These are phyloP conservation scores for Gila robusta DNA, from an alignment of 2,797 vertebrate species.

Conservation along the genomic window DNA sequence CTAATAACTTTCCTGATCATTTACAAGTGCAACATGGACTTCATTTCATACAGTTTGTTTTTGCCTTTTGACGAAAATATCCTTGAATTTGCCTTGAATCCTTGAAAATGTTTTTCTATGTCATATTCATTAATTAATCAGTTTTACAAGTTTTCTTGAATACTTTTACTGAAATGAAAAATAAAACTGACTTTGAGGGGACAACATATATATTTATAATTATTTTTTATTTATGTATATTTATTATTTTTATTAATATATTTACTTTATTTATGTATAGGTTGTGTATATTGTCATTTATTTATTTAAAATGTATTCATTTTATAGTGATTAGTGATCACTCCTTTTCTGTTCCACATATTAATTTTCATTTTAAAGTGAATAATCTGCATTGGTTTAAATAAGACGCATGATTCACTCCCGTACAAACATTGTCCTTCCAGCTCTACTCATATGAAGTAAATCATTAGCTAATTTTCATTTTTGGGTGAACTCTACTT, in stretches of 20 bases:
- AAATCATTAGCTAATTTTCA: neutral
- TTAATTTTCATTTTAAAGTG: neutral
- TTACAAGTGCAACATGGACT: neutral
- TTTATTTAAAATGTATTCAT: neutral
- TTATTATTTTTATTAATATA: neutral
- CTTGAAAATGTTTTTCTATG: too few species aligned
- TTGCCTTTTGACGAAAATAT: neutral
- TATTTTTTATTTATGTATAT: neutral
- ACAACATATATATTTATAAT: neutral
- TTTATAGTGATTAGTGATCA: neutral
- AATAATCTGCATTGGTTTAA: neutral
- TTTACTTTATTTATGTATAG: neutral
- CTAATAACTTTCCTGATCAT: neutral
- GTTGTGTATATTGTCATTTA: neutral
- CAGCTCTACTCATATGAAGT: neutral
- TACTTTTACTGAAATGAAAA: neutral
- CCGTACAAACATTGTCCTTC: neutral
- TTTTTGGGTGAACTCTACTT: neutral
- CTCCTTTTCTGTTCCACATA: neutral
- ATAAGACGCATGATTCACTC: neutral
- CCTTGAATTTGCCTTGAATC: neutral
- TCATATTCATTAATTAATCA: neutral
- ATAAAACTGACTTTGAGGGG: neutral
- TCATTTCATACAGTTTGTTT: neutral
- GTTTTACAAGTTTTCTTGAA: neutral